Evolutionary conservation across 2,113 vertebrate species (phyloP), one percentile per base, ranked within the genome.

Genomic region (Mola mola): DNA sequence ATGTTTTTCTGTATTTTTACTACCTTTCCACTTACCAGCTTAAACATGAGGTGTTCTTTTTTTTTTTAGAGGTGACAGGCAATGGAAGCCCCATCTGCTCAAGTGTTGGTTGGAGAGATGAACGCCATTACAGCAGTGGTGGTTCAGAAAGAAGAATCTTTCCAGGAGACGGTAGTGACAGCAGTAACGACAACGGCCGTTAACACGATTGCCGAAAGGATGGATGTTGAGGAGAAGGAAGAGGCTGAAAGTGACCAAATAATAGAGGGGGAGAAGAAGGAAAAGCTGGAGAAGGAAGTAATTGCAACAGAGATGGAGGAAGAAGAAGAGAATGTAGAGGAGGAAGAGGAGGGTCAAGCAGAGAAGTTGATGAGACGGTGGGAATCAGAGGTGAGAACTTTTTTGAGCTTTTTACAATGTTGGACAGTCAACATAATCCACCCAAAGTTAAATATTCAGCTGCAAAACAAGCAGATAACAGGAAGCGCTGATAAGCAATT

Each of bases 371-470:
- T 66, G 22, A 58, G 10, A n/a, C 2, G 4, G 0, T 82, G 72
- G 75, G 75, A 79, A 10, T 71, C 76, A 2, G 78, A 86, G 81
- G 86, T 86, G 10, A 78, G 79, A 64, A 44, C 4, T 25, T 52
- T 17, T 0, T 5, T 25, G 4, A 8, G 1, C n/a, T 5, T 20
- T 0, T n/a, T n/a, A n/a, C n/a, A n/a, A n/a, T n/a, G n/a, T n/a
- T n/a, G n/a, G n/a, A n/a, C n/a, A n/a, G n/a, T n/a, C n/a, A n/a
- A n/a, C n/a, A n/a, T n/a, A n/a, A n/a, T n/a, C n/a, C n/a, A n/a
- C n/a, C n/a, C n/a, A n/a, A n/a, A n/a, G n/a, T n/a, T n/a, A n/a
- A n/a, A n/a, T n/a, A n/a, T n/a, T n/a, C n/a, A n/a, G n/a, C n/a
- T n/a, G n/a, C n/a, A n/a, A n/a, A n/a, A n/a, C n/a, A n/a, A n/a